Evolutionary conservation across 2,113 vertebrate genomes (phyloP), one percentile per base, ranked within the genome.

Genomic region (Numenius arquata): DNA sequence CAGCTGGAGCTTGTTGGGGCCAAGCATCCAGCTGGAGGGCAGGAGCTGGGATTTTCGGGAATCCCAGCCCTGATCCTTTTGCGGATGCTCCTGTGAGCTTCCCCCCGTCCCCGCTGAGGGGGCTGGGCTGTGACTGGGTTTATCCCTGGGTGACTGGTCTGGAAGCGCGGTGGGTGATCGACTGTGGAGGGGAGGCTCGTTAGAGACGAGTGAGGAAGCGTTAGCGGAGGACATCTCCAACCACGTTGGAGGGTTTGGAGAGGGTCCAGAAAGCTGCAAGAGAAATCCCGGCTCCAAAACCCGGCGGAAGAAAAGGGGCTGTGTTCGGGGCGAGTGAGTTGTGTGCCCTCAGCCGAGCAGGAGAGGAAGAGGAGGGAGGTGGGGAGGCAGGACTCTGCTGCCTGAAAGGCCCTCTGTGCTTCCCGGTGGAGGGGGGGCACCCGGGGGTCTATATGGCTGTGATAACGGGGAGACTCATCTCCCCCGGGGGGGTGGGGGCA

Each of bases 371-470:
- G 40, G 71, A 82, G 66, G 68, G 45, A 26, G 75, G 58, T 11
- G 50, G 30, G 66, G 68, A 74, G 93, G 83, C 52, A 9, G 90
- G 68, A 34, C 53, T 4, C 5, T 4, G 32, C 40, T 8, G 40
- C 5, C 30, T 94, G 93, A 95, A 92, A 84, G 90, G 94, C 47
- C 16, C 79, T 88, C 75, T 85, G 90, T 94, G 89, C 56, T 75
- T 25, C 41, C 74, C 18, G 0, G 79, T 0, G 1, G 47, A 34
- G 40, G 17, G 27, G 27, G 50, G 45, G 34, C 50, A 6, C 7
- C 23, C 1, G 32, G 6, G 56, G 34, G 5, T 11, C 30, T 23
- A 1, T 11, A 2, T 3, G 47, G 16, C 29, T 0, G 3, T 2
- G 62, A 25, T 12, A 63, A 36, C 1, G 3, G 61, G 90, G 74